Evolutionary conservation across 1,140 invertebrate genomes (phyloP), one percentile per base, ranked within the genome.

Genomic region (Drosophila serrata): DNA sequence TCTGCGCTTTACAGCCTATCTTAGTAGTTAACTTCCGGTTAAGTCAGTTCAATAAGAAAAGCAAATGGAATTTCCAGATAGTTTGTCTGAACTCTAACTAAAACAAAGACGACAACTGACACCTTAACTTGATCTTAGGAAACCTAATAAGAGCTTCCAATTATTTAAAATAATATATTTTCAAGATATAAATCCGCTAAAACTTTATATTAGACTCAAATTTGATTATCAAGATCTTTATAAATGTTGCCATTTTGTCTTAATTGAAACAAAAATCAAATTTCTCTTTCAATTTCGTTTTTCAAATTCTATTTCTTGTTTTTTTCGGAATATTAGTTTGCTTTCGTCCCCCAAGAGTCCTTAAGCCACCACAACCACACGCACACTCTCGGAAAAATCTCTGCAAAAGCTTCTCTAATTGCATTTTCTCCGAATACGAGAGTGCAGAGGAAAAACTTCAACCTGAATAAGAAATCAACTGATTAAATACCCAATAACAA

Each of bases 401-500:
- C 37, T 22, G 42, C 33, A 75, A 73, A 64, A 62, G 45, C 42
- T 72, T 75, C 60, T 59, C 79, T 87, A 86, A 86, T 86, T 86
- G 82, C 82, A 82, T 82, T 87, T 86, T 24, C 45, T 63, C 46
- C 77, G 15, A 64, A 43, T 27, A 43, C 57, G 49, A 62, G 53
- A 61, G 46, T 39, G 46, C 49, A 42, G 72, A 81, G 59, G 42
- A 61, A 60, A 49, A 58, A 85, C 58, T 57, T 59, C 37, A 59
- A 81, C 46, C 58, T 78, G 77, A 84, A 88, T 88, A 90, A 84
- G 85, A 88, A 88, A 88, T 88, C 84, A 88, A 88, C 81, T 88
- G 85, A 88, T 88, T 90, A 88, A 88, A 88, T 84, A 80, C 80
- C 65, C 84, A 80, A 90, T 84, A 88, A 84, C 85, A 81, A 74